Conservation (phyloP, 1,140 invertebrate genomes). For the Drosophila ogumai region DNA sequence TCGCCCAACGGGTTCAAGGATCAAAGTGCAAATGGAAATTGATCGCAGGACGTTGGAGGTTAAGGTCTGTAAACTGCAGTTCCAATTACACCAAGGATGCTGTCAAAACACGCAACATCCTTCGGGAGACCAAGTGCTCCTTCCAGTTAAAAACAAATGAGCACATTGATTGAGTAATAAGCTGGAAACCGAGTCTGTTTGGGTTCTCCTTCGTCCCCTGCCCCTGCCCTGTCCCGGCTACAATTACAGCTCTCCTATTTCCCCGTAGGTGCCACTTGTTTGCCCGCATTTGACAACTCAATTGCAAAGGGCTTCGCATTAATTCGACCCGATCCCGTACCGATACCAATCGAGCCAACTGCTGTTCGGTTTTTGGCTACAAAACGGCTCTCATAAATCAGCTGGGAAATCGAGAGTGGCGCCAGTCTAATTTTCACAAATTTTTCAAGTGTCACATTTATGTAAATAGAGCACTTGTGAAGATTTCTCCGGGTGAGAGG, state of each 20-base stretch:
- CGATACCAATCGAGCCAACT: conserved; percentile 52
- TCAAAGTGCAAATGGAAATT: conserved; percentile 39
- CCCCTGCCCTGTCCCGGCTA: no score
- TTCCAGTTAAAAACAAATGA: conserved; percentile 74
- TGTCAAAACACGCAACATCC: conserved; percentile 70
- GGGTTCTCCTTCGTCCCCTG: conserved; percentile 1
- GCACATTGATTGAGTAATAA: conserved; percentile 77
- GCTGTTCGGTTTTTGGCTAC: conserved; percentile 59
- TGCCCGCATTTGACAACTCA: conserved; percentile 64
- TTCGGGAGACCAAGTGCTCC: conserved; percentile 38
- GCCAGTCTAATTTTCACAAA: conserved; percentile 35
- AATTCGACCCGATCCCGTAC: conserved; percentile 41
- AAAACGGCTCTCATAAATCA: conserved; percentile 58
- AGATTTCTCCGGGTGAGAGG: background rate
- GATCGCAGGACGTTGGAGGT: conserved; percentile 21
- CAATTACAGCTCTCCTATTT: conserved; percentile 33
- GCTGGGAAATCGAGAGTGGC: conserved; percentile 30
- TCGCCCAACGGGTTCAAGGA: conserved; percentile 13
- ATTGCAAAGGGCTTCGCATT: conserved; percentile 74
- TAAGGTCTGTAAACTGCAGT: conserved; percentile 26
- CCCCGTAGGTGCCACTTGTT: conserved; percentile 54
- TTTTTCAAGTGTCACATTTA: conserved; percentile 46
- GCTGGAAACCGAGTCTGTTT: conserved; percentile 33
- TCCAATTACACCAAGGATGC: conserved; percentile 70
- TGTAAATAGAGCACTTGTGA: conserved; percentile 34